Base-by-base conservation (phyloP, 1,140 invertebrate species). In the Drosophila tsacasi region DNA sequence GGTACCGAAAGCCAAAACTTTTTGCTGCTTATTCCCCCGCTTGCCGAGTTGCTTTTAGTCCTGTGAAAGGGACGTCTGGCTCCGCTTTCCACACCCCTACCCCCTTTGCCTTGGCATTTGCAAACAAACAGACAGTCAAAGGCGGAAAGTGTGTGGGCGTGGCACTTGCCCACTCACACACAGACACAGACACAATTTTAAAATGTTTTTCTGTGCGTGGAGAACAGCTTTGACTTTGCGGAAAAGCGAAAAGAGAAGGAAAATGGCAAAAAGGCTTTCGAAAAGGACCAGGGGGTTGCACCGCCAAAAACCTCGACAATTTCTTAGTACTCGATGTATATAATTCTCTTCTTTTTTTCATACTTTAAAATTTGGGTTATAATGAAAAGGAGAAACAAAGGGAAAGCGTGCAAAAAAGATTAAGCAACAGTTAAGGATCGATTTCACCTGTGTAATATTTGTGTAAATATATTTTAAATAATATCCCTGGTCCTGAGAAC, bases 71-170 rank as follows among this genome's bases (percentile, higher is more conserved):
- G 52, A 52, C 60, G 32, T 42, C 44, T 39, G 32, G 42, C 54
- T 13, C n/a, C 30, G 17, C 32, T 23, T 4, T 8, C 17, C 54
- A 10, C 2, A 0, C 12, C 2, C 25, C 8, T n/a, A n/a, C n/a
- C 5, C 32, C 19, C 21, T 8, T 3, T 21, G 13, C n/a, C 27
- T n/a, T 42, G 62, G 37, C 62, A 40, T 65, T 65, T 62, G 55
- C 59, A 63, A 59, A 74, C 68, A 72, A 72, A 66, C 69, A 73
- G 52, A 58, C 59, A 76, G 46, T 32, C 40, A 52, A 60, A 32
- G 25, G 19, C 57, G n/a, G 30, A 64, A 64, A 44, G 57, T 30
- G 63, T 42, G 57, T 42, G 63, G 63, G 63, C 63, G 63, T 65
- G 63, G 63, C 63, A 44, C 19, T 25, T 39, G 5, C 39, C 40